Evolutionary conservation across 2,888 invertebrate species (phyloP).

Genomic region (Tortrix viridana): DNA sequence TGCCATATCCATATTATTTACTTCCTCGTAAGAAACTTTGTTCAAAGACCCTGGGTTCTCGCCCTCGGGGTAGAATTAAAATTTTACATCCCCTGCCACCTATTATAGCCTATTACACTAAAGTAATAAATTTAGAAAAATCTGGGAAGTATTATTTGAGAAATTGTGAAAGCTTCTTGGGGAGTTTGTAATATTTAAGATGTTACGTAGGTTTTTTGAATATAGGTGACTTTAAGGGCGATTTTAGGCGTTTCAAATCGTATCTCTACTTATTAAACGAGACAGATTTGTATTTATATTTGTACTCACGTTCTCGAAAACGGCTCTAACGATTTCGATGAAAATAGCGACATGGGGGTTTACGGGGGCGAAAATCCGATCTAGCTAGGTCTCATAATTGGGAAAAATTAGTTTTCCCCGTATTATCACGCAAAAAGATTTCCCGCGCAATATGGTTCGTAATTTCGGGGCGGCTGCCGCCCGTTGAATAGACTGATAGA

Average conservation of each 20-base stretch:
- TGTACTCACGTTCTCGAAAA: too few species aligned
- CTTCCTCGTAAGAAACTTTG: slow-evolving; percentile 47
- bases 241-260: not conserved
- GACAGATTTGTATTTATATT: too few species aligned
- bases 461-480: too few species aligned
- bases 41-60: slow-evolving; percentile 54
- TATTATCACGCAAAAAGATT: too few species aligned
- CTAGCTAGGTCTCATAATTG: too few species aligned
- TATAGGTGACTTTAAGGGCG: not conserved
- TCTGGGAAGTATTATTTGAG: slow-evolving; percentile 25
- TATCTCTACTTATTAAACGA: too few species aligned
- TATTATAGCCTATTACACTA: slow-evolving; percentile 32
- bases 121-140: slow-evolving; percentile 34
- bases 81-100: slow-evolving; percentile 47
- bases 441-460: too few species aligned
- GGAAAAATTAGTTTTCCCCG: too few species aligned
- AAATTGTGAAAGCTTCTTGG: slow-evolving; percentile 22
- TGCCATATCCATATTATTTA: slow-evolving; percentile 46
- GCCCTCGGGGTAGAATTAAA: slow-evolving; percentile 52
- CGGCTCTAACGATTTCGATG: too few species aligned
- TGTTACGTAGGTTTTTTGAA: not conserved
- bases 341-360: too few species aligned
- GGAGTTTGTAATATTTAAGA: not conserved
- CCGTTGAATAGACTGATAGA: too few species aligned
- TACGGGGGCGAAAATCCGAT: too few species aligned